Evolutionary conservation across 2,888 invertebrate genomes (phyloP), one percentile per base, ranked within the genome.

Genomic region (Calephelis perditalis): DNA sequence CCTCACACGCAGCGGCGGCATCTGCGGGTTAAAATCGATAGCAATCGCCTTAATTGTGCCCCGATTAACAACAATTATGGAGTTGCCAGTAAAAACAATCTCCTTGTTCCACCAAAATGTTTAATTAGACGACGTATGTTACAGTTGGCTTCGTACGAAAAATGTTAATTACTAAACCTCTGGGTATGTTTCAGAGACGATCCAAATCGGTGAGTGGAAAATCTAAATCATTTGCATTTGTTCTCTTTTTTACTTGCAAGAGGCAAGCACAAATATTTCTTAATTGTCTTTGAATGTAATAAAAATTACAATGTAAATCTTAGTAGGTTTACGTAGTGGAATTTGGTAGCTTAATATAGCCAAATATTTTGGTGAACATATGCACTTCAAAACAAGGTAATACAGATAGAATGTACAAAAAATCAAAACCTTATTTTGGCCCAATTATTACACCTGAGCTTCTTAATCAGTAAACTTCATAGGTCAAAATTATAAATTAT

Each of bases 31-130:
- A 72, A 71, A 78, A 77, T 74, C 79, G 79, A 78, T 79, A 77
- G 55, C 76, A 78, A 81, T 80, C 78, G 75, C 66, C 72, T 78
- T 82, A 83, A 83, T 84, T 79, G 77, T 71, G 62, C 68, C 65
- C 69, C 81, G 79, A 79, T 82, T 81, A 80, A 74, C 71, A 68
- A 68, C 78, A 78, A 78, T 79, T 81, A 81, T 74, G 75, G 76
- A 54, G 61, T 70, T 69, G 73, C 73, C 71, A 65, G 74, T 74
- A 80, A 81, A 79, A 81, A 81, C 76, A 69, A 67, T 67, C 70
- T 66, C 67, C 69, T 69, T 65, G 69, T 68, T 68, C 65, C 63
- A 65, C 68, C 71, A 72, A 78, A 73, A 73, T 74, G 73, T 76
- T 74, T 75, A 77, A 79, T 78, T 78, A 76, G 72, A 69, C 66